phyloP scores from a whole-genome alignment of 2,888 invertebrate species.

The Acrocyrtus sp. region DNA sequence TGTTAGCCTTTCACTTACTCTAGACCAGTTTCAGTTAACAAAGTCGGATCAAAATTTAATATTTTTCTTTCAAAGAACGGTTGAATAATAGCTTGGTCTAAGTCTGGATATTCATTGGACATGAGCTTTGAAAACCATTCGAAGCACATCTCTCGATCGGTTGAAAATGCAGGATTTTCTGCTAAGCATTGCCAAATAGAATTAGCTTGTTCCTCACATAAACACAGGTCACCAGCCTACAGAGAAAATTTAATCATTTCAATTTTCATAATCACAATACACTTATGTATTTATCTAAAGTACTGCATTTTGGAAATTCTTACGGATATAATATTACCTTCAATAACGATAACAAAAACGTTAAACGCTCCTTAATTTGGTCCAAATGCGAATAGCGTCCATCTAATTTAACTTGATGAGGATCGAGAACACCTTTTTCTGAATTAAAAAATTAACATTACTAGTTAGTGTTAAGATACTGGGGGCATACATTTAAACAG shows the following conservation, averaged over 20 bases:
- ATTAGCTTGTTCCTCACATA: constrained; percentile 96
- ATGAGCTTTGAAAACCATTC: constrained; percentile 97
- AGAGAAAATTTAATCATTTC: neutral
- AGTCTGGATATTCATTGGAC: constrained; percentile 91
- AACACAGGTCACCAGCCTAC: constrained; percentile 93
- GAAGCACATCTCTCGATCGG: constrained; percentile 96
- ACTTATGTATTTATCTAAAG: neutral
- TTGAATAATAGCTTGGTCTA: constrained; percentile 94
- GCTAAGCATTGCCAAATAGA: constrained; percentile 97
- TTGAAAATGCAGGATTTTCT: constrained; percentile 89
- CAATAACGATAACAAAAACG: constrained; percentile 89
- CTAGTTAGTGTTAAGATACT: too few species aligned
- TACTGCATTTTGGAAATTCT: neutral
- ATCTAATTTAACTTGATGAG: constrained; percentile 82
- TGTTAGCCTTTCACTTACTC: constrained; percentile 81
- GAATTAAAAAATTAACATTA: constrained; percentile 61
- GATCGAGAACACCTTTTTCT: constrained; percentile 82
- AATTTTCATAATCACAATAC: neutral
- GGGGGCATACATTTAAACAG: constrained; percentile 9
- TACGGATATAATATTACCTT: constrained; percentile 69
- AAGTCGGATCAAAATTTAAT: constrained; percentile 87
- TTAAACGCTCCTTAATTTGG: constrained; percentile 93
- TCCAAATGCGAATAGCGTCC: constrained; percentile 90
- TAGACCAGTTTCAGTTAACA: constrained; percentile 94
- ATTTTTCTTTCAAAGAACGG: constrained; percentile 97